Evolutionary conservation across 2,797 vertebrate species (phyloP), one percentile per base, ranked within the genome.

Genomic region (Chrysolophus pictus): DNA sequence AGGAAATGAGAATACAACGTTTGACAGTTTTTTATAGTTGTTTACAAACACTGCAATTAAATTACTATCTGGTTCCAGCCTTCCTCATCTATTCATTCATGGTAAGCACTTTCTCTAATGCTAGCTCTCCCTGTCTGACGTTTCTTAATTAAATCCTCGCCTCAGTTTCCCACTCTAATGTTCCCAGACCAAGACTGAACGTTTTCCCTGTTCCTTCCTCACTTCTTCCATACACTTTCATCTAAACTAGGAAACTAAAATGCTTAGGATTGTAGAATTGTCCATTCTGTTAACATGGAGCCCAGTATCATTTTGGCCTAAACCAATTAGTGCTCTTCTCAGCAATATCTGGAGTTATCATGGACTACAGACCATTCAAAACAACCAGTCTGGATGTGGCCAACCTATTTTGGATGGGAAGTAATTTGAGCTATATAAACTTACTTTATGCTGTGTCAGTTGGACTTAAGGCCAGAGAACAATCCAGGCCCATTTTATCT

Each of bases 21-120:
- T 81, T 88, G 37, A 86, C 95, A 90, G 71, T 69, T 0, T 76
- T 84, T 76, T 81, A 69, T 21, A 65, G 56, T 28, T 81, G 31
- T 86, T 92, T 91, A 91, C 63, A 69, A 91, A 86, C 17, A 37
- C 31, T 77, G 9, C 37, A 87, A 53, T 44, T 72, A 84, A 90
- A 69, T 63, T 88, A 62, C 24, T 84, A 88, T 75, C 77, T 69
- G 44, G 75, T 65, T 7, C 22, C 67, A 69, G 11, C 11, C 35
- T 72, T 81, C 11, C 11, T 33, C 15, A 58, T 69, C 1, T 77
- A 65, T 90, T 78, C 16, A 49, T 41, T 29, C 33, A 41, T 35
- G 24, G 24, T 56, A 70, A 79, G 10, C 8, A 37, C 21, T n/a
- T 68, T 49, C 22, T 69, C 16, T 59, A 72, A 87, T 84, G 23